phyloP scores from a whole-genome alignment of 1,140 invertebrate genomes.

The Bombus superbus region DNA sequence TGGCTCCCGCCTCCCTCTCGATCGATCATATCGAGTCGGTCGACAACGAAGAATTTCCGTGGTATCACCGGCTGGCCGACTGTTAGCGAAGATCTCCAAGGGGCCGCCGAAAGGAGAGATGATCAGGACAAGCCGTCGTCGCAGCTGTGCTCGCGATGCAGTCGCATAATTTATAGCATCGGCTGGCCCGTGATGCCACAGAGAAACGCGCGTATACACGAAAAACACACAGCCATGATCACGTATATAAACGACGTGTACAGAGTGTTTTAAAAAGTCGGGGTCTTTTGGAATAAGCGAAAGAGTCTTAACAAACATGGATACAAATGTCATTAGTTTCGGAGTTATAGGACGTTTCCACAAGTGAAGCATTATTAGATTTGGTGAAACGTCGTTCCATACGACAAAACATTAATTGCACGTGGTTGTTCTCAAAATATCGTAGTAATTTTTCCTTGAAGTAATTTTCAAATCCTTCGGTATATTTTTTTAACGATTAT shows the following conservation, averaged over 20 bases:
- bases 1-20: background rate
- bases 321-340: background rate
- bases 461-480: too few relatives aligned
- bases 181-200: constrained; percentile 35
- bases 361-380: background rate
- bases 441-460: background rate
- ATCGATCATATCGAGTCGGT: constrained; percentile 46
- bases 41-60: constrained; percentile 54
- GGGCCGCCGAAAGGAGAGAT: constrained; percentile 61
- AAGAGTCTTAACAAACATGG: background rate
- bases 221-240: background rate
- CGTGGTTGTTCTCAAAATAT: background rate
- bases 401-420: background rate
- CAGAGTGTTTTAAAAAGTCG: background rate
- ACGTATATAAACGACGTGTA: background rate
- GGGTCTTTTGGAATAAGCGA: background rate
- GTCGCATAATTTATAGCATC: constrained; percentile 80
- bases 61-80: constrained; percentile 41
- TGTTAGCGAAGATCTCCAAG: constrained; percentile 51
- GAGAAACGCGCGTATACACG: constrained; percentile 3
- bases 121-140: constrained; percentile 68
- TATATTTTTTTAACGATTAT: background rate
- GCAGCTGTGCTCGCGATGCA: constrained; percentile 77
- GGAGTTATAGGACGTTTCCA: background rate
- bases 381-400: background rate